phyloP scores from a whole-genome alignment of 2,888 invertebrate genomes.

The Eugnorisma glareosa region DNA sequence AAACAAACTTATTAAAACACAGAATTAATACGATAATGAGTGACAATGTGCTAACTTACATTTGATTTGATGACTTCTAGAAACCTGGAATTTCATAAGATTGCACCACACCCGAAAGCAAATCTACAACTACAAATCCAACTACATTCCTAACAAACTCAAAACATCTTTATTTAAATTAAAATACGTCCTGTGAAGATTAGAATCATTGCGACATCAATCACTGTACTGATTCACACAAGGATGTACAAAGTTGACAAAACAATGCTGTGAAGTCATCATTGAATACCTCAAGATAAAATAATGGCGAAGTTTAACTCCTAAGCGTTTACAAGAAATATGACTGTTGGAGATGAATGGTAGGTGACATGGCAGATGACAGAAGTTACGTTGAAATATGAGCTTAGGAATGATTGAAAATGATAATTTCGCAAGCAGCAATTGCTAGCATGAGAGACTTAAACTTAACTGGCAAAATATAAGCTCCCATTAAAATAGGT shows the following conservation, averaged over 20 bases:
- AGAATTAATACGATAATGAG: too few relatives aligned
- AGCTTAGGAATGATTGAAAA: neutral
- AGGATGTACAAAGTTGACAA: constrained; percentile 50
- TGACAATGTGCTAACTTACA: too few relatives aligned
- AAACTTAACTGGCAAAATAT: neutral
- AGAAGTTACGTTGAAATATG: neutral
- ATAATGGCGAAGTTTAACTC: constrained; percentile 28
- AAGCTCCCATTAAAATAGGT: too few relatives aligned
- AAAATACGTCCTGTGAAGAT: constrained; percentile 31
- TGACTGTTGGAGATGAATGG: constrained; percentile 25
- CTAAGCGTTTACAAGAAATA: constrained; percentile 2
- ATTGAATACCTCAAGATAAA: constrained; percentile 13
- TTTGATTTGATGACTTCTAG: too few relatives aligned
- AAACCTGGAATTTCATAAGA: neutral
- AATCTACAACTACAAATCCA: too few relatives aligned
- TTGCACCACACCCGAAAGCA: neutral
- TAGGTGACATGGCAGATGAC: neutral
- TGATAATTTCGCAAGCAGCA: neutral
- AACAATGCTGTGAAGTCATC: constrained; percentile 60
- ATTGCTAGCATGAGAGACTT: neutral
- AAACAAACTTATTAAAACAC: neutral
- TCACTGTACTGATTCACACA: constrained; percentile 57
- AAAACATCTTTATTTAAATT: neutral
- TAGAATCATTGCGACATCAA: constrained; percentile 36
- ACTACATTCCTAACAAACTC: neutral